Base-by-base conservation (phyloP, 2,888 invertebrate species). In the Drosophila neotestacea region DNA sequence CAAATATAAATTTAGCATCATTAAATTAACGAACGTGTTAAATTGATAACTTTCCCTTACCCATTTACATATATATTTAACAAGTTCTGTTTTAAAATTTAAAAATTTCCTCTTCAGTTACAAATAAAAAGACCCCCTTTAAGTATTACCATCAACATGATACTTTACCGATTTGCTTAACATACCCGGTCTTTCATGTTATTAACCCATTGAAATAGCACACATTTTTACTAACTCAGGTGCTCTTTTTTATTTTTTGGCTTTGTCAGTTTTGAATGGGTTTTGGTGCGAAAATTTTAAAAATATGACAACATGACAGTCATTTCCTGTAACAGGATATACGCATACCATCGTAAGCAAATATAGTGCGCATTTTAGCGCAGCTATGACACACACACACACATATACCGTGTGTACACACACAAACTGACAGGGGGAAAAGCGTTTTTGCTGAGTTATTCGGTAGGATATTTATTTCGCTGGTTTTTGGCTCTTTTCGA, bases 251-350 rank as follows among this genome's bases (percentile, higher is more conserved):
- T n/a, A n/a, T n/a, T 16, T 44, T 48, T 36, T 5, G 11, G 41
- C 48, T 58, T 54, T 72, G 61, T 62, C 64, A 55, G 48, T 34
- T 65, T 69, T 65, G 30, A 44, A 50, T 60, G 64, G 47, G 39
- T 62, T 68, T 67, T 50, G 41, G 47, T 69, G 78, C 41, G 38
- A 73, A 73, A 69, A 69, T 64, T 55, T 69, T 47, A 61, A 73
- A 76, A 76, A 78, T 69, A 65, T 78, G 79, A 70, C 74, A 78
- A 73, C 55, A 65, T 66, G 74, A 70, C 69, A 59, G 59, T 62
- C 62, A 70, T 78, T 78, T 77, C 62, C 79, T 56, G 64, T 54
- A 50, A 62, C 70, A 65, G 70, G 79, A 78, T 70, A 52, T 62
- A 55, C 38, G 48, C 32, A 61, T 61, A 63, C 44, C 51, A 38